phyloP scores from a whole-genome alignment of 92 coral and sea anemone genomes.

The Nematostella vectensis region DNA sequence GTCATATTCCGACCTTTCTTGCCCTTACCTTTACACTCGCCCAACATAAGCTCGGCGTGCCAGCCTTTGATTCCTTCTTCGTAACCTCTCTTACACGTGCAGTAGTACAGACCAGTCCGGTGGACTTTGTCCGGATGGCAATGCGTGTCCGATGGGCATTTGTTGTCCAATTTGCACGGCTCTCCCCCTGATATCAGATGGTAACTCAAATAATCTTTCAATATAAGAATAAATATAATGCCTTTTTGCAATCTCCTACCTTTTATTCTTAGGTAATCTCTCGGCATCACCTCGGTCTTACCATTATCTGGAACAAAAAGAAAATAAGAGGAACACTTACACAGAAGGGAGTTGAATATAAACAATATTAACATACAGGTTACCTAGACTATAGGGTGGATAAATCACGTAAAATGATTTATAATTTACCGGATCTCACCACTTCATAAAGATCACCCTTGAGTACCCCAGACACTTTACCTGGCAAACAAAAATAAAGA shows the following conservation, averaged over 20 bases:
- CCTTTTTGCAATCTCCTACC: too few relatives aligned
- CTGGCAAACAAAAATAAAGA: too few relatives aligned
- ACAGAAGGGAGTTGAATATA: too few relatives aligned
- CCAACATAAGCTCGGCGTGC: background rate
- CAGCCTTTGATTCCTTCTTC: background rate
- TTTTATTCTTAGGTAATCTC: constrained; percentile 8
- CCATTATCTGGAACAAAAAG: constrained; percentile 19
- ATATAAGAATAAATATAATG: too few relatives aligned
- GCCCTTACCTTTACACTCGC: constrained; percentile 12
- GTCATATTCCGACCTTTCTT: too few relatives aligned
- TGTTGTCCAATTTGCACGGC: constrained; percentile 17
- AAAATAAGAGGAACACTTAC: too few relatives aligned
- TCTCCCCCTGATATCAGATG: constrained; percentile 1
- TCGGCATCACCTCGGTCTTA: constrained; percentile 14
- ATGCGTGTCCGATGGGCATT: constrained; percentile 12
- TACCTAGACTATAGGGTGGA: too few relatives aligned
- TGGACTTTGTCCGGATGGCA: constrained; percentile 5
- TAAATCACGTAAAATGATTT: too few relatives aligned
- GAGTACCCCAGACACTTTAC: too few relatives aligned
- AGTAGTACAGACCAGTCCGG: constrained; percentile 21
- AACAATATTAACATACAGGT: too few relatives aligned
- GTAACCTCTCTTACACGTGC: constrained; percentile 16
- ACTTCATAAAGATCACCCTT: too few relatives aligned
- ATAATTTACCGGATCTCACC: too few relatives aligned
- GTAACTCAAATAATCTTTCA: background rate